Evolutionary conservation across 2,888 invertebrate species (phyloP).

Genomic region (Rhyacophila evoluta): DNA sequence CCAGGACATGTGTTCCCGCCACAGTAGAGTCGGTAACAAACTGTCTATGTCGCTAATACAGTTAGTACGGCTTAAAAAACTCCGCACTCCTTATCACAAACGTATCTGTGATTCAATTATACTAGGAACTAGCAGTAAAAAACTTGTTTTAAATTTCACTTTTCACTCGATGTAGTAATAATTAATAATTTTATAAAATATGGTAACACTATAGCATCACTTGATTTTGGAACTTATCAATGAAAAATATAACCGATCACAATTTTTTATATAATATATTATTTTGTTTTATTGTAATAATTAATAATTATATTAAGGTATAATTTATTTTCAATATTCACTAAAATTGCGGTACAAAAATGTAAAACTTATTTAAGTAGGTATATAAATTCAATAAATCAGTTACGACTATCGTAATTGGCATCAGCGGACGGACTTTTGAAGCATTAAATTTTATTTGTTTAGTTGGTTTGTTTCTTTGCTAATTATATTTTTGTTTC

Average conservation of each 20-base stretch:
- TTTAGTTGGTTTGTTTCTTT: constrained; percentile 30
- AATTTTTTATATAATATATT: constrained; percentile 15
- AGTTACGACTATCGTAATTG: constrained; percentile 45
- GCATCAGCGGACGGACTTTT: constrained; percentile 48
- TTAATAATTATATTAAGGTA: constrained; percentile 9
- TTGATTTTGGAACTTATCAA: constrained; percentile 5
- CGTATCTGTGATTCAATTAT: no score
- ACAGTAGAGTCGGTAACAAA: constrained; percentile 60
- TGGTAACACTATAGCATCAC: constrained; percentile 7
- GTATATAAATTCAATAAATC: constrained; percentile 29
- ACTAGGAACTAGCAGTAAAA: neutral
- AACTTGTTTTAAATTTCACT: neutral
- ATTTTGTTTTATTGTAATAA: constrained; percentile 13
- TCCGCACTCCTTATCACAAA: neutral
- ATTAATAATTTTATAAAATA: constrained; percentile 1
- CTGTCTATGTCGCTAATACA: constrained; percentile 1
- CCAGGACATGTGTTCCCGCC: constrained; percentile 75
- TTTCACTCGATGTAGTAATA: neutral
- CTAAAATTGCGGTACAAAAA: constrained; percentile 38
- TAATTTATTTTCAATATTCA: constrained; percentile 18
- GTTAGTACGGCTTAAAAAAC: neutral
- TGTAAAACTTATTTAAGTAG: constrained; percentile 42
- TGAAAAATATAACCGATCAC: neutral
- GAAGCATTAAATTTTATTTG: constrained; percentile 25
- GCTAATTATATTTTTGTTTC: constrained; percentile 3